phyloP scores from a whole-genome alignment of 2,797 vertebrate species.

The Lepus oiostolus region DNA sequence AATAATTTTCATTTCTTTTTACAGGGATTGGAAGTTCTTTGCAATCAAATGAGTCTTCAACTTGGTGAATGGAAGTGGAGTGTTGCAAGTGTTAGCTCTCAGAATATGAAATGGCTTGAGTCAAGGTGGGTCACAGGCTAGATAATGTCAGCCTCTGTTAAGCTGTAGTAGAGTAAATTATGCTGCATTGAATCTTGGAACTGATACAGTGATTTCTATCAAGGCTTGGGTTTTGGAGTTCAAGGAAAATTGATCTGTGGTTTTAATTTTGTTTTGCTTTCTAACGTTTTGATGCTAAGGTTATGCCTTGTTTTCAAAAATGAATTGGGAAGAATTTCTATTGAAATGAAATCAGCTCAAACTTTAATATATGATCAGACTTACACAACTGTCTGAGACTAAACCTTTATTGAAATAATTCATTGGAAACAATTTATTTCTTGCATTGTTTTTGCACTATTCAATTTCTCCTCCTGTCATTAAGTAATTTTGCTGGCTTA shows the following conservation, averaged over 20 bases:
- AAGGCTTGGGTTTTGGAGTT: slow-evolving; percentile 45
- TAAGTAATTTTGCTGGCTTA: slow-evolving; percentile 1
- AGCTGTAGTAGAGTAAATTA: neutral
- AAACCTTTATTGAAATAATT: slow-evolving; percentile 73
- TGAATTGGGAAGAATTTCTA: slow-evolving; percentile 53
- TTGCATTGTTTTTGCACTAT: slow-evolving; percentile 26
- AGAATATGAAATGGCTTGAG: neutral
- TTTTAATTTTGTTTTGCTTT: slow-evolving; percentile 66
- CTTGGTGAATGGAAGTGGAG: neutral
- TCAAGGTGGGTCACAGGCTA: neutral
- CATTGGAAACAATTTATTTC: slow-evolving; percentile 67
- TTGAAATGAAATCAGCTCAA: slow-evolving; percentile 57
- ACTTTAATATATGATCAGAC: slow-evolving; percentile 61
- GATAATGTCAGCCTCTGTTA: neutral
- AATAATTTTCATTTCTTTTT: neutral
- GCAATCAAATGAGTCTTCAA: neutral
- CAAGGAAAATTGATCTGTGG: slow-evolving; percentile 42
- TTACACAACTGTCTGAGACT: slow-evolving; percentile 58
- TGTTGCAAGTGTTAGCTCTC: neutral
- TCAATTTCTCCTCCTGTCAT: slow-evolving; percentile 23
- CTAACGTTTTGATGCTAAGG: slow-evolving; percentile 39
- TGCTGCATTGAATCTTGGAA: neutral
- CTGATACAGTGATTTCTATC: neutral
- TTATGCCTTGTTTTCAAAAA: slow-evolving; percentile 60
- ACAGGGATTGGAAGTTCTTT: neutral